Conservation (phyloP, 2,888 invertebrate genomes). For the Thysanoteuthis rhombus region DNA sequence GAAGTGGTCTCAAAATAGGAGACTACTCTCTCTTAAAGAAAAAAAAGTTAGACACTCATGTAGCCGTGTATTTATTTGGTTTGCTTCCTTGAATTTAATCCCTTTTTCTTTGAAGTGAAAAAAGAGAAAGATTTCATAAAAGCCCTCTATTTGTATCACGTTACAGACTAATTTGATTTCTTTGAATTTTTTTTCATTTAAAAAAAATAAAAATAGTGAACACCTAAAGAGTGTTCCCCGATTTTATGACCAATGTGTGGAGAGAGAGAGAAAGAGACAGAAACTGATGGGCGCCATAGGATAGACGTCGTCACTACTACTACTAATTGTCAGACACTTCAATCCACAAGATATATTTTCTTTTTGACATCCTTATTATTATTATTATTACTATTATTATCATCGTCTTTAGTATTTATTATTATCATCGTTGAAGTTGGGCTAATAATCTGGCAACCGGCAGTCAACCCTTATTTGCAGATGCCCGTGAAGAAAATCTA, state of each 20-base stretch:
- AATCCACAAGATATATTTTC: not conserved
- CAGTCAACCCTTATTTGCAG: not conserved
- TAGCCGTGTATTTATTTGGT: not conserved
- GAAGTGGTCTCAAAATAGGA: not conserved
- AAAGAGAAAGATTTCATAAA: too few species aligned
- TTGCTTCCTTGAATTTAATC: not conserved
- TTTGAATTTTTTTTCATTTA: not conserved
- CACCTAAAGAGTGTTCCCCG: not conserved
- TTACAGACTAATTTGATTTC: not conserved
- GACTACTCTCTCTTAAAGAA: not conserved
- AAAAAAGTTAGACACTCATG: not conserved
- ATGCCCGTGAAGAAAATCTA: too few species aligned
- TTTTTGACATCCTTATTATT: not conserved
- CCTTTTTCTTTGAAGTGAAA: not conserved
- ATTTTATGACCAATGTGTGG: not conserved
- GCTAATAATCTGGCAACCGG: not conserved
- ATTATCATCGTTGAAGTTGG: not conserved
- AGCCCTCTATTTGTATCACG: too few species aligned
- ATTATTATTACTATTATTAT: not conserved
- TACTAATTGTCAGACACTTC: not conserved
- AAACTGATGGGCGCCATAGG: not conserved
- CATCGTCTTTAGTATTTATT: too few species aligned
- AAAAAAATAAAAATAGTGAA: not conserved
- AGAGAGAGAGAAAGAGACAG: not conserved
- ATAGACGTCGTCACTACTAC: not conserved